Base-by-base conservation (phyloP, 2,113 vertebrate genomes). In the Donacobius atricapilla region DNA sequence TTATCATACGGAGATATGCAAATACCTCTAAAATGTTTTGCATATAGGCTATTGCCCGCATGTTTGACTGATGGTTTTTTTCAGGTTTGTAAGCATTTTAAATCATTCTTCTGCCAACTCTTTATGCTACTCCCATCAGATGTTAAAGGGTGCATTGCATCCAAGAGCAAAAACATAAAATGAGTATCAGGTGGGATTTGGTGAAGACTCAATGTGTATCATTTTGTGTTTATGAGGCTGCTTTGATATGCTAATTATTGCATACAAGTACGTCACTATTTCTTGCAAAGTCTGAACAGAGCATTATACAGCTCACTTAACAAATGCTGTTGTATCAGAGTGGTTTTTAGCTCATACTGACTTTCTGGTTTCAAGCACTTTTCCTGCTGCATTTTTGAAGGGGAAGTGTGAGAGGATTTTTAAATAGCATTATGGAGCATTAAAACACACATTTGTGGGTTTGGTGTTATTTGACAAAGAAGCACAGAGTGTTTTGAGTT, bases 61-160 rank as follows among this genome's bases (percentile, higher is more conserved):
- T 97, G 88, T 97, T 94, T 98, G 95, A 98, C 88, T 95, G 83
- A 63, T 70, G 0, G 48, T 97, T 95, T 97, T 97, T 98, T 93
- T 61, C 97, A 98, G 98, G 97, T 98, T 98, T 98, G 97, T 98
- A 98, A 97, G 56, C 91, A 90, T 95, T 96, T 97, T 93, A 85
- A 97, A 93, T 83, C 68, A 31, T 95, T 97, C 95, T 97, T 97
- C 95, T 96, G 93, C 95, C 97, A 94, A 93, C 64, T 97, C 72
- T 97, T 97, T 97, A 88, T 92, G 90, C 83, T 97, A 78, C 90
- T 94, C 88, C 86, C 54, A 85, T 76, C 63, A 95, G 92, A 97
- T 98, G 87, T 98, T 97, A 97, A 96, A 95, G 97, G 97, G 76
- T 97, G 94, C 93, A 66, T 95, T 97, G 95, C 96, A 97, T 97